Conservation (phyloP, 2,113 vertebrate genomes). For the Origma solitaria region DNA sequence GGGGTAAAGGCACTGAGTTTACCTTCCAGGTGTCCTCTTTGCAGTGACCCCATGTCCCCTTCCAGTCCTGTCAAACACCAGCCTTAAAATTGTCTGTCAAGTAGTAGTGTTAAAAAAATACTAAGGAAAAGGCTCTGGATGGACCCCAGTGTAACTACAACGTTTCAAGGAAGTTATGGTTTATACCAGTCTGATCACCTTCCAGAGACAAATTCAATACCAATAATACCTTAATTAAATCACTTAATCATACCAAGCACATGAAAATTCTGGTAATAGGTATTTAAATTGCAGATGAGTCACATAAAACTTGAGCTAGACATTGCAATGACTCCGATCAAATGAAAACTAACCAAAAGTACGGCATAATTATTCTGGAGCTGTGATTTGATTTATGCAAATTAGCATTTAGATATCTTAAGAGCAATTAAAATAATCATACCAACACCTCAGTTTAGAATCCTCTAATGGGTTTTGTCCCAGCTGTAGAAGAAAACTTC, state of each 20-base stretch:
- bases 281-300: constrained; percentile 26
- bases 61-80: not conserved
- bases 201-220: not conserved
- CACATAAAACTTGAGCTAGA: not conserved
- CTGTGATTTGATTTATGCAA: constrained; percentile 31
- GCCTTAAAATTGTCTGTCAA: not conserved
- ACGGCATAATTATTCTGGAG: not conserved
- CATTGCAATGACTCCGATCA: not conserved
- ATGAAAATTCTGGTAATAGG: not conserved
- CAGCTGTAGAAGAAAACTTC: not conserved
- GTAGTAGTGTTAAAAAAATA: rapidly evolving
- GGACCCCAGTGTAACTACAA: not conserved
- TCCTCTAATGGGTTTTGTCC: not conserved
- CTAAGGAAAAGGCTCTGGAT: not conserved
- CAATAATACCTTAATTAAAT: not conserved
- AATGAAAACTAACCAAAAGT: not conserved
- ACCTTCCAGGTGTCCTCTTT: not conserved
- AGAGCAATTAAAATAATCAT: constrained; percentile 29
- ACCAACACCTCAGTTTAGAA: constrained; percentile 6
- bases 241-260: not conserved
- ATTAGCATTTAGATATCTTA: not conserved
- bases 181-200: not conserved
- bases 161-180: not conserved
- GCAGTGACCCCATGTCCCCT: not conserved
- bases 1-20: not conserved